Percentiles rank a stretch among this genome's conserved stretches.
These are phyloP conservation scores for Sebastes aleutianus DNA, from an alignment of 2,797 vertebrate species.

Conservation along the genomic window DNA sequence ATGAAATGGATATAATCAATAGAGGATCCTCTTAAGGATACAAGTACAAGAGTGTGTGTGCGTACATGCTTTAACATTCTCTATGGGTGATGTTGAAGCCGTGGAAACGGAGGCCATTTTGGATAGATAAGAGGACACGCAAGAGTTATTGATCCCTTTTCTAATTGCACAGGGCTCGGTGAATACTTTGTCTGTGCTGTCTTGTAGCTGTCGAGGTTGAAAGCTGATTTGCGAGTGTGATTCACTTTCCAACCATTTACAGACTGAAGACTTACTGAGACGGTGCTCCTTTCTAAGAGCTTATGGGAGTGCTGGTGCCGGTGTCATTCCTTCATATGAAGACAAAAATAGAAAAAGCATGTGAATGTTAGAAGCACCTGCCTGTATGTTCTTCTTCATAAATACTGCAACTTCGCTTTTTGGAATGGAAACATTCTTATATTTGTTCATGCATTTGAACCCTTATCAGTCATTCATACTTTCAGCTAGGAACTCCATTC, in stretches of 20 bases:
- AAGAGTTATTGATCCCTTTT: slow-evolving; percentile 53
- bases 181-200: slow-evolving; percentile 29
- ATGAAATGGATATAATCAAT: neutral
- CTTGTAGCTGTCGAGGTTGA: slow-evolving; percentile 20
- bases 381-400: neutral
- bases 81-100: slow-evolving; percentile 11
- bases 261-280: neutral
- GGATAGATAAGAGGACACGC: slow-evolving; percentile 8
- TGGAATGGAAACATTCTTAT: neutral
- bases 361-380: neutral
- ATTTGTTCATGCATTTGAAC: neutral
- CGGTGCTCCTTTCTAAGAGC: neutral
- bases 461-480: neutral
- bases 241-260: slow-evolving; percentile 16
- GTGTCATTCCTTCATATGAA: neutral
- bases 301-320: neutral
- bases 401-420: no score
- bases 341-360: slow-evolving; percentile 4
- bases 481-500: neutral
- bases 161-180: slow-evolving; percentile 44
- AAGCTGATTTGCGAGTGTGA: slow-evolving; percentile 10
- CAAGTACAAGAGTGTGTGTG: neutral
- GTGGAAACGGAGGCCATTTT: slow-evolving; percentile 23
- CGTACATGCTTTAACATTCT: neutral
- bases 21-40: neutral